A percentile compares a stretch with the other conserved stretches of the same genome.
Conservation (phyloP, 2,113 vertebrate species). For the Murina feae region DNA sequence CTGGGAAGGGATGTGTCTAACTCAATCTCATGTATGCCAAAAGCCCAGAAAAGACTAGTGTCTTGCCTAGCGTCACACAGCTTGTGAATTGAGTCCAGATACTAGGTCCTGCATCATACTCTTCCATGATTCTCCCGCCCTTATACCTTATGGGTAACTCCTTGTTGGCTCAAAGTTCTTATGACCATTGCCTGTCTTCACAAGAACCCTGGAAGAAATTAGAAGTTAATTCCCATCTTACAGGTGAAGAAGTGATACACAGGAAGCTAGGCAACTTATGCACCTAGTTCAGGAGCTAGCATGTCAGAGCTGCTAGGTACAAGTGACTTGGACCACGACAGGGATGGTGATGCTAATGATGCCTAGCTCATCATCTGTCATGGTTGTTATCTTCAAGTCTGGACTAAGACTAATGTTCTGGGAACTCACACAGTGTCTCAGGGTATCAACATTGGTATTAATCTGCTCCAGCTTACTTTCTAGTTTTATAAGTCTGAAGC, state of each 20-base stretch:
- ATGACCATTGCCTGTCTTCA: not conserved
- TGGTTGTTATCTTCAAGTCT: not conserved
- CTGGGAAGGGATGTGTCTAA: not conserved
- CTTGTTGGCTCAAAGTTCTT: not conserved
- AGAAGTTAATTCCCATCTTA: not conserved
- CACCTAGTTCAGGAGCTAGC: not conserved
- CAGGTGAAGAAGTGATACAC: not conserved
- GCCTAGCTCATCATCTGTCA: too few relatives aligned
- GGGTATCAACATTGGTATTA: too few relatives aligned
- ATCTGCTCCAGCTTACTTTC: not conserved
- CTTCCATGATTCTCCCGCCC: not conserved
- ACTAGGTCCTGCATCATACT: not conserved
- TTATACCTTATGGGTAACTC: not conserved
- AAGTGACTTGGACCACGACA: not conserved
- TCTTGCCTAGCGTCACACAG: not conserved
- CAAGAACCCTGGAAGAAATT: not conserved
- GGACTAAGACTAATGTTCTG: not conserved
- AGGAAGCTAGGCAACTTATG: not conserved
- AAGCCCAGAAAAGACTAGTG: not conserved
- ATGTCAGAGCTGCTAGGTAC: not conserved
- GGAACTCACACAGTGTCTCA: not conserved
- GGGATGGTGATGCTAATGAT: not conserved
- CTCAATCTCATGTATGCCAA: not conserved
- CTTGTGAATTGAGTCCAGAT: not conserved
- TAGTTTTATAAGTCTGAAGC: not conserved